phyloP scores from a whole-genome alignment of 1,140 invertebrate species.

The Gonatopus flavifemur region DNA sequence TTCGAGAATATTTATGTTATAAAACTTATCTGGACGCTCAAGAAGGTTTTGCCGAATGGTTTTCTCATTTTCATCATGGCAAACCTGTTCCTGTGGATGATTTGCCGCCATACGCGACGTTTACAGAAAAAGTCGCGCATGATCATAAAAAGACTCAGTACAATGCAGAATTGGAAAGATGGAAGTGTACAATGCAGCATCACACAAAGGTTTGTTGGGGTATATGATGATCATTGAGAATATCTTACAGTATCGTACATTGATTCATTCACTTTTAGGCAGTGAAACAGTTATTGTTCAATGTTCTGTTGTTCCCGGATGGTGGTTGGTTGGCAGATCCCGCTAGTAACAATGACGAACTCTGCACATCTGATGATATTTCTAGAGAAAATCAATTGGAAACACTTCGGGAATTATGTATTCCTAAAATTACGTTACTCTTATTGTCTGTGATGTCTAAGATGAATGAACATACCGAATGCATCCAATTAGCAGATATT shows the following conservation, averaged over 20 bases:
- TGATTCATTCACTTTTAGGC: constrained; percentile 59
- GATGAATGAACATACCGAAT: constrained; percentile 75
- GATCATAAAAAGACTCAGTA: constrained; percentile 81
- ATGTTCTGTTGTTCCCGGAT: constrained; percentile 85
- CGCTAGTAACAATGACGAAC: constrained; percentile 52
- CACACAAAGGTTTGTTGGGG: constrained; percentile 63
- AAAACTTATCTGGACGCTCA: constrained; percentile 81
- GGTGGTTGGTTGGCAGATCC: constrained; percentile 87
- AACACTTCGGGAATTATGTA: constrained; percentile 74
- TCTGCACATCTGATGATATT: constrained; percentile 50
- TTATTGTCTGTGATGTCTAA: constrained; percentile 77
- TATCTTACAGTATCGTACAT: constrained; percentile 2
- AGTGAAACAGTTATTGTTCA: constrained; percentile 80
- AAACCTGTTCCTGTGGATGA: constrained; percentile 70
- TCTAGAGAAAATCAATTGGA: constrained; percentile 69
- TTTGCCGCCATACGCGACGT: constrained; percentile 65
- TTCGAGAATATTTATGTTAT: constrained; percentile 77
- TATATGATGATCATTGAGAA: not conserved
- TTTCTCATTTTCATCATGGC: constrained; percentile 76
- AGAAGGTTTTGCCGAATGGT: constrained; percentile 88
- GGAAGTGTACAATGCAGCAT: constrained; percentile 69
- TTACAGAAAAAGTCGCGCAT: constrained; percentile 85
- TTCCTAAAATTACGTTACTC: constrained; percentile 81
- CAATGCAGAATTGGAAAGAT: constrained; percentile 73
- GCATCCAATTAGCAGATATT: constrained; percentile 77